Conservation (phyloP, 2,113 vertebrate genomes). For the Balaeniceps rex region DNA sequence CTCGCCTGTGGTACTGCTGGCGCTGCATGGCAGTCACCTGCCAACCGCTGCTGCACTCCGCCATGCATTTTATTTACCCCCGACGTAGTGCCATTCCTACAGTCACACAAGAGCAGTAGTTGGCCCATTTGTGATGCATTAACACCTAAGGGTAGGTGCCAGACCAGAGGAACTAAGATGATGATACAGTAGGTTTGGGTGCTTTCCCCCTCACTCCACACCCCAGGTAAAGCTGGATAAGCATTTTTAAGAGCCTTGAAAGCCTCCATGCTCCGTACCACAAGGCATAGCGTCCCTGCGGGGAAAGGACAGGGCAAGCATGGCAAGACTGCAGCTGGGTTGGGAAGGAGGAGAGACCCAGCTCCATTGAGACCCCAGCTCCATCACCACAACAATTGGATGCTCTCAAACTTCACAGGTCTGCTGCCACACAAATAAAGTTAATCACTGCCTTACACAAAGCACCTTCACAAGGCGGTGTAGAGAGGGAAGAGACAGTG, state of each 20-base stretch:
- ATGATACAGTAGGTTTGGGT: too few species aligned
- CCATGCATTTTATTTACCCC: neutral
- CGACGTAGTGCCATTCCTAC: neutral
- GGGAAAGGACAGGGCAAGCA: neutral
- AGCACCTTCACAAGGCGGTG: neutral
- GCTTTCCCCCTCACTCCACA: neutral
- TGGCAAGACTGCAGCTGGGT: accelerated
- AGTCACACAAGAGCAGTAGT: neutral
- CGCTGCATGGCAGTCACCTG: neutral
- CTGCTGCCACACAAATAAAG: neutral
- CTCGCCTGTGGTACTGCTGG: neutral
- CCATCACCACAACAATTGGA: neutral
- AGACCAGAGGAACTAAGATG: neutral
- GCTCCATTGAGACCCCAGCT: too few species aligned
- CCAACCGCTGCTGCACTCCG: neutral
- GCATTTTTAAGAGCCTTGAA: neutral
- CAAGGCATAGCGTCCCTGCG: neutral
- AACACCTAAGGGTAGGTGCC: neutral
- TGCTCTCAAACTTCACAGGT: neutral
- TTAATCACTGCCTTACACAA: neutral
- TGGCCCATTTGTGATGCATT: too few species aligned
- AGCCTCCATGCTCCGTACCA: neutral
- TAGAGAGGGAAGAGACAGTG: neutral
- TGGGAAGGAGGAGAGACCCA: neutral
- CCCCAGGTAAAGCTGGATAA: neutral